A percentile compares a stretch with the other conserved stretches of the same genome.
Evolutionary conservation across 2,113 vertebrate species (phyloP).

Genomic region (Natator depressus): DNA sequence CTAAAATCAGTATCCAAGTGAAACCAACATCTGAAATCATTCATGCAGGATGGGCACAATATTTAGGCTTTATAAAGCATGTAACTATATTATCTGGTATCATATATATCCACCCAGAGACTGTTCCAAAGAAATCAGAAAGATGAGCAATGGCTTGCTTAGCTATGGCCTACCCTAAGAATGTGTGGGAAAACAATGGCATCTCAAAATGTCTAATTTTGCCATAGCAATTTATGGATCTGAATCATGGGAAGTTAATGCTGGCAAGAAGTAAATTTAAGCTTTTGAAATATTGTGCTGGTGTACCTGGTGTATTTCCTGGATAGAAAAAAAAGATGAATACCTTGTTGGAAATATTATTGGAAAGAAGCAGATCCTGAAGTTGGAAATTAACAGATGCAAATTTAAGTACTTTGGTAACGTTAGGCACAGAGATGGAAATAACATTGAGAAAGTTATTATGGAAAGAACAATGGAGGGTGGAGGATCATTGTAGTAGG

Average conservation of each 20-base stretch:
- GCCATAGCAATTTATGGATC: not conserved
- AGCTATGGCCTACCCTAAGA: not conserved
- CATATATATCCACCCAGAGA: not conserved
- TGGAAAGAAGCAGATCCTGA: not conserved
- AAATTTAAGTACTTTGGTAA: not conserved
- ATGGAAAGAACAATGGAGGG: not conserved
- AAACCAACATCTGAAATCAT: slow-evolving; percentile 4
- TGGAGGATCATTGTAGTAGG: not conserved
- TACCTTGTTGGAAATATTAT: not conserved
- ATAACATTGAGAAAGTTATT: not conserved
- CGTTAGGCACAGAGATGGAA: not conserved
- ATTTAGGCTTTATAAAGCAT: slow-evolving; percentile 21
- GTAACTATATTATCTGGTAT: not conserved
- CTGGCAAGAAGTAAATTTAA: not conserved
- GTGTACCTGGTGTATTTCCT: not conserved
- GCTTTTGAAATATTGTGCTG: not conserved
- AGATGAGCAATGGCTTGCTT: not conserved
- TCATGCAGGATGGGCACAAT: not conserved
- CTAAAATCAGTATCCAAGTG: not conserved
- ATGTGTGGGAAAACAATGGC: not conserved
- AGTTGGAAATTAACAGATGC: not conserved
- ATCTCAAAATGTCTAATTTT: not conserved
- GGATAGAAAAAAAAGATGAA: not conserved
- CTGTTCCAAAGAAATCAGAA: not conserved
- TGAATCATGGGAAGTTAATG: not conserved